Conservation (phyloP, 2,888 invertebrate genomes). For the Euplagia quadripunctaria region DNA sequence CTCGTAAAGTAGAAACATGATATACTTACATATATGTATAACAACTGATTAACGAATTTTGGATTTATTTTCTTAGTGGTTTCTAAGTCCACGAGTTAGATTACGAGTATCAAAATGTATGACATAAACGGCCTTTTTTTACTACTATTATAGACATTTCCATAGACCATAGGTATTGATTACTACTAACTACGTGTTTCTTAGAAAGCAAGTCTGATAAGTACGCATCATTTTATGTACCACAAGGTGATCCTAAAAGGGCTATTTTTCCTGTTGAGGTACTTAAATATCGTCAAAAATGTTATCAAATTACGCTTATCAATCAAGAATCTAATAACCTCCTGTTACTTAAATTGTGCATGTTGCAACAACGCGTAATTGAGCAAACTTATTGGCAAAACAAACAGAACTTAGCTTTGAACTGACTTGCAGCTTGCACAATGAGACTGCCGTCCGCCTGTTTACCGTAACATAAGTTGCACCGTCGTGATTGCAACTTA, state of each 20-base stretch:
- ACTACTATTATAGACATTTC: neutral
- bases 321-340: neutral
- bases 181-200: neutral
- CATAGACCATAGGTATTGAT: too few relatives aligned
- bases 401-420: constrained; percentile 66
- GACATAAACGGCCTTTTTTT: neutral
- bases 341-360: constrained; percentile 42
- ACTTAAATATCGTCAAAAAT: neutral
- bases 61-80: too few relatives aligned
- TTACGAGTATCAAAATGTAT: neutral
- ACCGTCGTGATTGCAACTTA: constrained; percentile 76
- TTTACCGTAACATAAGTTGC: constrained; percentile 73
- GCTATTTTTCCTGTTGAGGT: neutral
- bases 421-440: constrained; percentile 65
- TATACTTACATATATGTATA: too few relatives aligned
- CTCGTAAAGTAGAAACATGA: too few relatives aligned
- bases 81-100: too few relatives aligned
- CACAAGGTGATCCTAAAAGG: too few relatives aligned
- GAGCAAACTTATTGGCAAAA: constrained; percentile 71
- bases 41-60: neutral
- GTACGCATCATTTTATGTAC: too few relatives aligned
- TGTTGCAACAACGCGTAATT: constrained; percentile 62
- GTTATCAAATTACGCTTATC: neutral
- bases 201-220: neutral
- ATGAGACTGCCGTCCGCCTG: constrained; percentile 72